phyloP scores from a whole-genome alignment of 2,797 vertebrate species.

The Threskiornis aethiopicus region DNA sequence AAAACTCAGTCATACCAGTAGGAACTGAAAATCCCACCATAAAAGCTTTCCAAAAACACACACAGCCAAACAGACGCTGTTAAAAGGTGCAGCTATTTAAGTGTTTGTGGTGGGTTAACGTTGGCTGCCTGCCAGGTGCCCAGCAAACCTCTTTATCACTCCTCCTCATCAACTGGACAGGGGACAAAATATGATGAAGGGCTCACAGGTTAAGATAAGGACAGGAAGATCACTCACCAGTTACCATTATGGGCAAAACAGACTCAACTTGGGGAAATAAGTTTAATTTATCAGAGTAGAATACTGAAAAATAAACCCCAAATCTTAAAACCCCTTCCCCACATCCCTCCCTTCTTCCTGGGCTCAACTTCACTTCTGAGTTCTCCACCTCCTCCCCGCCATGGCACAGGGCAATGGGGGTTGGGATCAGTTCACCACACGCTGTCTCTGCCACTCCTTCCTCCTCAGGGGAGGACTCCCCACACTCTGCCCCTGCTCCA shows the following conservation, averaged over 20 bases:
- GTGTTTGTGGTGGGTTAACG: neutral
- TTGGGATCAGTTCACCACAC: neutral
- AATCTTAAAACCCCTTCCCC: neutral
- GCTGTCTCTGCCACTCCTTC: neutral
- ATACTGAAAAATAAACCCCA: neutral
- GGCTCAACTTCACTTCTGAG: neutral
- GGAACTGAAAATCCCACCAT: neutral
- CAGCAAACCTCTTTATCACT: neutral
- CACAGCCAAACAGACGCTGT: neutral
- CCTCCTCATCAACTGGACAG: neutral
- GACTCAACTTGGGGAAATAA: accelerated
- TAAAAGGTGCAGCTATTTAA: neutral
- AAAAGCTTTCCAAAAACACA: neutral
- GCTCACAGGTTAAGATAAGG: accelerated
- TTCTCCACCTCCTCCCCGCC: accelerated
- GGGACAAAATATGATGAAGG: neutral
- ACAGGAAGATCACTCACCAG: neutral
- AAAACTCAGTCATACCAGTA: neutral
- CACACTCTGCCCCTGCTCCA: neutral
- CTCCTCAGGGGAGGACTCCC: neutral
- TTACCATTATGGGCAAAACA: accelerated
- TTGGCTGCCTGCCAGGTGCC: neutral
- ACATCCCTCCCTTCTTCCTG: accelerated
- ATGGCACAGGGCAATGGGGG: neutral
- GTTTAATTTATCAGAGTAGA: neutral